A percentile compares a stretch with the other conserved stretches of the same genome.
These are phyloP conservation scores for Ormia ochracea DNA, from an alignment of 2,888 invertebrate genomes.

Conservation along the genomic window DNA sequence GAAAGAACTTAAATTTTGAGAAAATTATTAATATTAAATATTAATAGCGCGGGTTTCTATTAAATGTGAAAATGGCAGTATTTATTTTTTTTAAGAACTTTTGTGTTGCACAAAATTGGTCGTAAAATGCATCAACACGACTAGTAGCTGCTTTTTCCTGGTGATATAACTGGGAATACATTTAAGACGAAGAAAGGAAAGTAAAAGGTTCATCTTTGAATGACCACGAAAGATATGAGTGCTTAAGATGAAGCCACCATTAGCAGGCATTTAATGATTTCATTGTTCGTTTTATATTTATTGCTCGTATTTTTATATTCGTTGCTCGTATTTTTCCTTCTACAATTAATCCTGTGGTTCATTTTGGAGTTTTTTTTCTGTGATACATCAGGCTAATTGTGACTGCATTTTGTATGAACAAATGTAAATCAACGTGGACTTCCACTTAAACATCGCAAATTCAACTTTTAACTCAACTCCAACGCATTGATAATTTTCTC, in stretches of 20 bases:
- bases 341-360: constrained; percentile 34
- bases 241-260: constrained; percentile 43
- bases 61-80: constrained; percentile 19
- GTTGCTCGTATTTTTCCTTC: constrained; percentile 8
- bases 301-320: constrained; percentile 14
- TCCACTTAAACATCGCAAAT: constrained; percentile 64
- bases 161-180: neutral
- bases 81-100: constrained; percentile 31
- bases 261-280: constrained; percentile 72
- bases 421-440: constrained; percentile 6
- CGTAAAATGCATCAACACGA: constrained; percentile 50
- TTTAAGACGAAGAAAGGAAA: neutral
- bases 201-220: neutral
- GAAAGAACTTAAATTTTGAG: too few species aligned
- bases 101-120: constrained; percentile 41
- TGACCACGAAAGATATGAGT: neutral
- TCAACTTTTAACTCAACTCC: constrained; percentile 66
- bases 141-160: constrained; percentile 14
- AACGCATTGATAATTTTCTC: constrained; percentile 74
- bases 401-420: constrained; percentile 14
- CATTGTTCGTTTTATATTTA: constrained; percentile 72
- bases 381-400: constrained; percentile 30
- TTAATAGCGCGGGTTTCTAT: neutral
- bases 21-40: too few species aligned
- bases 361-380: constrained; percentile 23